Conservation (phyloP, 2,888 invertebrate genomes). For the Chaitophorus viminalis region DNA sequence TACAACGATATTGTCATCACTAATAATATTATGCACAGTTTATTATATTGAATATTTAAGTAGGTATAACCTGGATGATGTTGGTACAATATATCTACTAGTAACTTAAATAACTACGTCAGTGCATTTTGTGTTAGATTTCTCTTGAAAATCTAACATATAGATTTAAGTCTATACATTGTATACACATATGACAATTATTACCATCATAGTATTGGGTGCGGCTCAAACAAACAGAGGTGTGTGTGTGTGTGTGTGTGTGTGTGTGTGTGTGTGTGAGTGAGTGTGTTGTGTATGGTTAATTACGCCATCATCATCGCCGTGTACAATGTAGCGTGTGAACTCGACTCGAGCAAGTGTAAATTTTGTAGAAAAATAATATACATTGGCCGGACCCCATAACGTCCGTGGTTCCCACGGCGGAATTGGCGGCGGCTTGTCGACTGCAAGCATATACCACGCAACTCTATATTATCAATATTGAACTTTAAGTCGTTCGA, state of each 20-base stretch:
- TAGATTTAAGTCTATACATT: constrained; percentile 50
- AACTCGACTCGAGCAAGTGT: constrained; percentile 43
- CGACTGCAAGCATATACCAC: background rate
- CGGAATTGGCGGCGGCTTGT: constrained; percentile 32
- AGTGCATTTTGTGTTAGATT: constrained; percentile 7
- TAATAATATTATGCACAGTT: constrained; percentile 1
- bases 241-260: constrained; percentile 3
- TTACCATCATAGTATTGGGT: constrained; percentile 40
- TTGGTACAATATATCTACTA: background rate
- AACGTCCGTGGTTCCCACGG: constrained; percentile 44
- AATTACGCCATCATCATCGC: constrained; percentile 53
- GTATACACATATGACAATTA: constrained; percentile 41
- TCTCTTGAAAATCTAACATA: constrained; percentile 33
- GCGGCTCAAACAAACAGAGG: constrained; percentile 54
- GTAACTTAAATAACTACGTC: constrained; percentile 2
- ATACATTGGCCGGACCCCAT: constrained; percentile 44
- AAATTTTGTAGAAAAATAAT: constrained; percentile 40
- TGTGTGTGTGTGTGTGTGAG: background rate
- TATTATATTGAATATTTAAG: background rate
- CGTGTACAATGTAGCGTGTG: constrained; percentile 38
- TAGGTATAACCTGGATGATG: background rate
- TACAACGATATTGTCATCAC: background rate
- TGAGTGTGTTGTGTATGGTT: constrained; percentile 35
- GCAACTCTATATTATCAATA: background rate
- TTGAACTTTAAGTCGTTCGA: constrained; percentile 10